These are phyloP conservation scores for Scatophagus argus DNA, from an alignment of 2,113 vertebrate species.

Conservation along the genomic window DNA sequence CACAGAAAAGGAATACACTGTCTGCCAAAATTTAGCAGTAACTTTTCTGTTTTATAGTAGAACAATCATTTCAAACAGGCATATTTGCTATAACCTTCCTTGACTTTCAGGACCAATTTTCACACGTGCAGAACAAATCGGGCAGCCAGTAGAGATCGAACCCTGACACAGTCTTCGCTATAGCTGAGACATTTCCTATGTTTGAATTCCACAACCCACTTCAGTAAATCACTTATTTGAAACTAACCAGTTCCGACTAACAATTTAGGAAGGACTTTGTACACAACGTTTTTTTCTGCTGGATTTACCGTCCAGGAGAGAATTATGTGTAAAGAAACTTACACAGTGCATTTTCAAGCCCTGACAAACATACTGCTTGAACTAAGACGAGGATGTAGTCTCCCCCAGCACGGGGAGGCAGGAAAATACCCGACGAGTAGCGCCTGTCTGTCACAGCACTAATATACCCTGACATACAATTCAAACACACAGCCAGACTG, in stretches of 20 bases:
- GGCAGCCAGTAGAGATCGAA: too few relatives aligned
- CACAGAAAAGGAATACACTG: too few relatives aligned
- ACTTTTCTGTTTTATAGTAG: too few relatives aligned
- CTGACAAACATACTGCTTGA: constrained; percentile 16
- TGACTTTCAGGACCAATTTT: too few relatives aligned
- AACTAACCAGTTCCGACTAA: neutral
- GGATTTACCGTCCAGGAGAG: constrained; percentile 6
- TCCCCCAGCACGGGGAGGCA: constrained; percentile 25
- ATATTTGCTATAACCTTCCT: too few relatives aligned
- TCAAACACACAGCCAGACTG: constrained; percentile 37
- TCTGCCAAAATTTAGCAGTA: too few relatives aligned
- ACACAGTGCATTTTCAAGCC: constrained; percentile 21
- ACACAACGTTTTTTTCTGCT: neutral
- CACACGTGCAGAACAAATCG: too few relatives aligned
- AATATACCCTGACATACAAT: constrained; percentile 46
- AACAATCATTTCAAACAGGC: too few relatives aligned
- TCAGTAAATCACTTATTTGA: neutral
- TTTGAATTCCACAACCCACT: neutral
- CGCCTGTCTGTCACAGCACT: constrained; percentile 52
- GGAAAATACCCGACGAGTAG: constrained; percentile 20
- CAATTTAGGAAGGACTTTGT: neutral
- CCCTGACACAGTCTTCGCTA: neutral
- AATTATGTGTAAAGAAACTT: neutral
- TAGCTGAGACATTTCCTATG: neutral
- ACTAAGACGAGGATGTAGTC: neutral